Conservation (phyloP, 1,140 invertebrate species). For the Cydia pomonella region DNA sequence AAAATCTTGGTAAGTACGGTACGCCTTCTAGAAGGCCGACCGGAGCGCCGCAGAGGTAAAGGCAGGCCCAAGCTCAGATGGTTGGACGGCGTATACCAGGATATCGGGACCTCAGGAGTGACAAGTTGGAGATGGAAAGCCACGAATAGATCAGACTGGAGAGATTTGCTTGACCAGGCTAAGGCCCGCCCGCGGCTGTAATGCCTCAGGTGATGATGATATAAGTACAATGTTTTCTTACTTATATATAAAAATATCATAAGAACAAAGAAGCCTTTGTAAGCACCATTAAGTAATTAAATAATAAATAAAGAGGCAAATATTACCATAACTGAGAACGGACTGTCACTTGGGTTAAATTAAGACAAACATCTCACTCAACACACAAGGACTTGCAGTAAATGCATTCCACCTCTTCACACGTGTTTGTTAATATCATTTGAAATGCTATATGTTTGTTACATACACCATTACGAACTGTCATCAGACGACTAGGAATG, state of each 20-base stretch:
- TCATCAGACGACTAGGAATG: neutral
- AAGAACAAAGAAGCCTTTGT: constrained; percentile 5
- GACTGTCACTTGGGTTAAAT: constrained; percentile 2
- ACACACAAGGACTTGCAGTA: constrained; percentile 2
- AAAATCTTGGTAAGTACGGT: too few species aligned
- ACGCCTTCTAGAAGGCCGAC: too few species aligned
- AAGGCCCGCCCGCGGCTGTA: too few species aligned
- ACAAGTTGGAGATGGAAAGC: too few species aligned
- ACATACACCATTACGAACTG: neutral
- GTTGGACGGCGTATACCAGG: too few species aligned
- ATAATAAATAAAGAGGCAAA: neutral
- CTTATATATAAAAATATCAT: neutral
- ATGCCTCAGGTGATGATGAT: too few species aligned
- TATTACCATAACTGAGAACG: constrained; percentile 1
- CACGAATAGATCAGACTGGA: too few species aligned
- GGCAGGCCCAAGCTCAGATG: too few species aligned
- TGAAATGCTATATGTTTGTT: constrained; percentile 13
- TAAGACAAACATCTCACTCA: constrained; percentile 2
- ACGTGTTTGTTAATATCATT: constrained; percentile 4
- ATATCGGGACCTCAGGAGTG: too few species aligned
- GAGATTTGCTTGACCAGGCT: too few species aligned
- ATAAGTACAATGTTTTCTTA: neutral
- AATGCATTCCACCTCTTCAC: neutral
- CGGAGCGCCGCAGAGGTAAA: too few species aligned
- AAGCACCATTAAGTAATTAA: constrained; percentile 21